phyloP scores from a whole-genome alignment of 1,140 invertebrate species.

The Platorchestia sp. region DNA sequence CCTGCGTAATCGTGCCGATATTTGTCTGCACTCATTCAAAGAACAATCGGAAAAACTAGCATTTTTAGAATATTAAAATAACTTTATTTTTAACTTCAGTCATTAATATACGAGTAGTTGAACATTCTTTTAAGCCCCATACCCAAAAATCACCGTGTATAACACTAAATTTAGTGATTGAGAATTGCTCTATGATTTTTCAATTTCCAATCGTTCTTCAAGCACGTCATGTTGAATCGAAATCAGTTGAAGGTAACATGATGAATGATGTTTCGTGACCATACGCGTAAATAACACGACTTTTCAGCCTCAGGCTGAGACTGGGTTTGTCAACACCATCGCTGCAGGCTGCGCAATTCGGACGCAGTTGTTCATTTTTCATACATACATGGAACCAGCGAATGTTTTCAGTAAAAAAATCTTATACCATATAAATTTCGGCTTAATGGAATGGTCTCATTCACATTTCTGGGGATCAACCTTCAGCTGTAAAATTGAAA shows the following conservation, averaged over 20 bases:
- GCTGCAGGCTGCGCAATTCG: not conserved
- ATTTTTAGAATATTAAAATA: too few species aligned
- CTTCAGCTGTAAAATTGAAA: not conserved
- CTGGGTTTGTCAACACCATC: not conserved
- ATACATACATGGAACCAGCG: not conserved
- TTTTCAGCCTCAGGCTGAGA: not conserved
- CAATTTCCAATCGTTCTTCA: not conserved
- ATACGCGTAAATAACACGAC: not conserved
- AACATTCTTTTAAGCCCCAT: too few species aligned
- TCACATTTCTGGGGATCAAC: not conserved
- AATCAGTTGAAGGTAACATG: not conserved
- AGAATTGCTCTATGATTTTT: too few species aligned
- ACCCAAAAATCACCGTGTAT: too few species aligned
- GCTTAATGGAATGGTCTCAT: not conserved
- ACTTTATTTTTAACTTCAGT: too few species aligned
- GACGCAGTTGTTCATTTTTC: not conserved
- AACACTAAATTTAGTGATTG: too few species aligned
- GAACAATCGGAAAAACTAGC: too few species aligned
- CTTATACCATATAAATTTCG: not conserved
- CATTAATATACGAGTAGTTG: too few species aligned
- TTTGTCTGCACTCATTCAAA: too few species aligned
- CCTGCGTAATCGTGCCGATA: too few species aligned
- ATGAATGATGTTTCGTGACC: not conserved
- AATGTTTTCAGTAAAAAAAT: not conserved
- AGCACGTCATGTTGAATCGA: not conserved